These are phyloP conservation scores for Pogonocichla stellata DNA, from an alignment of 2,113 vertebrate genomes.

Conservation along the genomic window DNA sequence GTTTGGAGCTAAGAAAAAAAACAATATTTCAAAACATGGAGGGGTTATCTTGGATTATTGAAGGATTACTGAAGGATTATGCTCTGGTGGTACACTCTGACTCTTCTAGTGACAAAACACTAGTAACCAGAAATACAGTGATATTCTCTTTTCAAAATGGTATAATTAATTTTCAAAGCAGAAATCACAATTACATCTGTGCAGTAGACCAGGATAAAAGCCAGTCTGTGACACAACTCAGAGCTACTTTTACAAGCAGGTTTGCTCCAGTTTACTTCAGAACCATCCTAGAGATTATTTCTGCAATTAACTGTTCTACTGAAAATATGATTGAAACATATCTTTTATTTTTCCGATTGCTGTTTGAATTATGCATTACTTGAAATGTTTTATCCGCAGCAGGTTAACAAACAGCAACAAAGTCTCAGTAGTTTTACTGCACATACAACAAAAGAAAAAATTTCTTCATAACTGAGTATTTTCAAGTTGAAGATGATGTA, in stretches of 20 bases:
- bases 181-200: neutral
- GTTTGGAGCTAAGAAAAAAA: constrained; percentile 82
- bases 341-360: neutral
- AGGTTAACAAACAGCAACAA: neutral
- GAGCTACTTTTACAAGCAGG: neutral
- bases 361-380: neutral
- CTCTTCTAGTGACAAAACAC: neutral
- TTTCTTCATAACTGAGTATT: neutral
- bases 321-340: neutral
- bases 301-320: neutral
- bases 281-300: neutral
- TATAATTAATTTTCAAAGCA: neutral
- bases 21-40: neutral
- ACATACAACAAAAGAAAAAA: neutral
- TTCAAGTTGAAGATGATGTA: neutral
- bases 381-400: neutral
- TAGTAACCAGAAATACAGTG: neutral
- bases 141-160: neutral
- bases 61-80: neutral
- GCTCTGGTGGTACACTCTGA: neutral
- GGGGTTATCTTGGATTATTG: neutral
- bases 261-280: neutral
- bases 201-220: neutral
- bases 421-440: neutral
- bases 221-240: neutral